Evolutionary conservation across 1,140 invertebrate genomes (phyloP).

Genomic region (Drosophila baimaii): DNA sequence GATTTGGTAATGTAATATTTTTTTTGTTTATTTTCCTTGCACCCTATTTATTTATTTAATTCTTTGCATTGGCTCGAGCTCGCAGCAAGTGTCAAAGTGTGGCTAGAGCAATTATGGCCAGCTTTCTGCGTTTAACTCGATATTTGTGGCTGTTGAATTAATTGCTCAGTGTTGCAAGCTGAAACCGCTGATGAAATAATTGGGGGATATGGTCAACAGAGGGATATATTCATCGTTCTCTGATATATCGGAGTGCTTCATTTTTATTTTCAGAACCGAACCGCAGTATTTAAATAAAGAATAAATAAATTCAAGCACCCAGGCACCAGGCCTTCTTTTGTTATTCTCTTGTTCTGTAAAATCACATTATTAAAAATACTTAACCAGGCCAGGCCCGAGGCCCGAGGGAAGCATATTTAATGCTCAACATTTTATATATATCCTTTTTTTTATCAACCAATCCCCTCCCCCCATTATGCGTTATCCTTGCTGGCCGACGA

Average conservation of each 20-base stretch:
- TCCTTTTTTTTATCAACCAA: conserved; percentile 26
- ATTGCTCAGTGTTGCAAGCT: conserved; percentile 7
- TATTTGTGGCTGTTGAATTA: conserved; percentile 38
- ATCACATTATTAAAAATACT: conserved; percentile 52
- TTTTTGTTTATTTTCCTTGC: conserved; percentile 21
- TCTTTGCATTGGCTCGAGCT: conserved; percentile 1
- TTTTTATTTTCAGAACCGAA: neutral
- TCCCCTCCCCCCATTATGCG: no score
- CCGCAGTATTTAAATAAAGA: conserved; percentile 9
- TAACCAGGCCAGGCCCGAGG: neutral
- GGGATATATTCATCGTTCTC: neutral
- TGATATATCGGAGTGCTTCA: neutral
- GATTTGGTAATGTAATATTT: conserved; percentile 24
- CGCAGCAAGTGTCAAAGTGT: conserved; percentile 29
- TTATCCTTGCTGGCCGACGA: conserved; percentile 33
- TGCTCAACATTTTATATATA: conserved; percentile 17
- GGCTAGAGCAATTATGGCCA: conserved; percentile 25
- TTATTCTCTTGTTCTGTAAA: conserved; percentile 3
- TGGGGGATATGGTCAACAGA: neutral
- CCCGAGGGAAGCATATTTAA: conserved; percentile 1
- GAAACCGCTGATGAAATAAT: conserved; percentile 45
- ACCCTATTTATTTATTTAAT: conserved; percentile 24
- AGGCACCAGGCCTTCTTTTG: neutral
- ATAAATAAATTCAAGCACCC: conserved; percentile 5
- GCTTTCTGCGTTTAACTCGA: conserved; percentile 6